phyloP scores from a whole-genome alignment of 2,797 vertebrate genomes.

The Pantherophis vulpinus region DNA sequence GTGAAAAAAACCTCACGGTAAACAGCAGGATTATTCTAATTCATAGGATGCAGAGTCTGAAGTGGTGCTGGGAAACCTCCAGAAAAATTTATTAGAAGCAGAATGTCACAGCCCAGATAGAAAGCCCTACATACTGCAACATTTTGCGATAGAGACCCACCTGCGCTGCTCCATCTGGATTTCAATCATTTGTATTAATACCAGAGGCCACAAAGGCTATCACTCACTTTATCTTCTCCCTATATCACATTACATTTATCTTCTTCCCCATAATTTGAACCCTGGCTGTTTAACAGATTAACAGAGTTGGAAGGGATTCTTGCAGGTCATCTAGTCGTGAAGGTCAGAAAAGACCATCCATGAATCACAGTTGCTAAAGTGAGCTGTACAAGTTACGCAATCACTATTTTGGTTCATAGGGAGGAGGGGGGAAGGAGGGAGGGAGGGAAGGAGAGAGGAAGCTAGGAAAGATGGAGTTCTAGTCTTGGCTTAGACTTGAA shows the following conservation, averaged over 20 bases:
- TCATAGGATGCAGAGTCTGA: background rate
- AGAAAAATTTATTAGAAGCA: background rate
- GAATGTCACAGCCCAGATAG: background rate
- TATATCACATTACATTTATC: background rate
- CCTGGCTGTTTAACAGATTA: background rate
- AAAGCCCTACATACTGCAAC: background rate
- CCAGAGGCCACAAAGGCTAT: background rate
- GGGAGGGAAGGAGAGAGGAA: background rate
- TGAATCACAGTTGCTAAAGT: background rate
- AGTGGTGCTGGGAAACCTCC: background rate
- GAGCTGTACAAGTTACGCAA: background rate
- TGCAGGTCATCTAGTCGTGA: background rate
- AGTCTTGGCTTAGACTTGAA: background rate
- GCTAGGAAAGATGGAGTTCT: background rate
- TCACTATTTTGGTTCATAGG: background rate
- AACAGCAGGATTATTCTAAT: background rate
- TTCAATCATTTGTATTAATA: background rate
- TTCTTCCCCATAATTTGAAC: background rate
- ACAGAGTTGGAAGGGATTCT: too few relatives aligned
- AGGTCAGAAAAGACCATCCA: background rate
- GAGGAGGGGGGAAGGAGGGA: background rate
- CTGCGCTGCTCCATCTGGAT: background rate
- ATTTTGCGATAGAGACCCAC: background rate
- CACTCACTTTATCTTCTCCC: background rate
- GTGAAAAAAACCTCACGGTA: background rate